These are phyloP conservation scores for Antechinus flavipes DNA, from an alignment of 2,113 vertebrate species.

Conservation along the genomic window DNA sequence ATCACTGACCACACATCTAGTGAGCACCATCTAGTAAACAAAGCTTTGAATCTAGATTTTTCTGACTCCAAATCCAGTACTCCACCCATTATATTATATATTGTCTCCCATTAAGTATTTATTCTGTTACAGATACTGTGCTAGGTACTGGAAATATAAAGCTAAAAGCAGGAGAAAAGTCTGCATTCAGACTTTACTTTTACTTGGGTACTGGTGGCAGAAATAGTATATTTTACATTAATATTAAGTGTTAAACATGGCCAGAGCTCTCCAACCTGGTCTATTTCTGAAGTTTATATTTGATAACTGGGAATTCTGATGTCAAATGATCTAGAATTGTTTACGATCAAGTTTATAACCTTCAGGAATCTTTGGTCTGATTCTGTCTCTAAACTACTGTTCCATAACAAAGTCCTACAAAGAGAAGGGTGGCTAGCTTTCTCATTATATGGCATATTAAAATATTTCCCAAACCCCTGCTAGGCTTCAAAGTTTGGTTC, in stretches of 20 bases:
- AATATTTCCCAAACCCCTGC: constrained; percentile 74
- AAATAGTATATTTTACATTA: background rate
- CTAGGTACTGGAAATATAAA: background rate
- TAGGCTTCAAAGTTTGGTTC: constrained; percentile 78
- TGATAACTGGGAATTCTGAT: constrained; percentile 79
- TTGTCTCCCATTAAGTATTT: background rate
- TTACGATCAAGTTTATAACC: constrained; percentile 66
- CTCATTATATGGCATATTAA: constrained; percentile 79
- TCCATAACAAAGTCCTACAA: constrained; percentile 71
- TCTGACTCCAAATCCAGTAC: background rate
- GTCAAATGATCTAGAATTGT: constrained; percentile 75
- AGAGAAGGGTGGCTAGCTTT: constrained; percentile 58
- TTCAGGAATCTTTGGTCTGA: constrained; percentile 72
- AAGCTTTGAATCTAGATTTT: background rate
- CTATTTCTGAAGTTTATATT: constrained; percentile 81
- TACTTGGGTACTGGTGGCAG: background rate
- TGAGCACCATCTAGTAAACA: background rate
- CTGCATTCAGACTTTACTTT: background rate
- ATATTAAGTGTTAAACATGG: constrained; percentile 74
- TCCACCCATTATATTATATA: background rate
- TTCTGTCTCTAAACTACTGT: constrained; percentile 57
- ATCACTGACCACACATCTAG: background rate
- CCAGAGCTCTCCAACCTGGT: constrained; percentile 62
- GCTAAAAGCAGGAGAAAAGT: background rate
- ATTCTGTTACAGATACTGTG: background rate